Conservation (phyloP, 2,113 vertebrate genomes). For the Verasper variegatus region DNA sequence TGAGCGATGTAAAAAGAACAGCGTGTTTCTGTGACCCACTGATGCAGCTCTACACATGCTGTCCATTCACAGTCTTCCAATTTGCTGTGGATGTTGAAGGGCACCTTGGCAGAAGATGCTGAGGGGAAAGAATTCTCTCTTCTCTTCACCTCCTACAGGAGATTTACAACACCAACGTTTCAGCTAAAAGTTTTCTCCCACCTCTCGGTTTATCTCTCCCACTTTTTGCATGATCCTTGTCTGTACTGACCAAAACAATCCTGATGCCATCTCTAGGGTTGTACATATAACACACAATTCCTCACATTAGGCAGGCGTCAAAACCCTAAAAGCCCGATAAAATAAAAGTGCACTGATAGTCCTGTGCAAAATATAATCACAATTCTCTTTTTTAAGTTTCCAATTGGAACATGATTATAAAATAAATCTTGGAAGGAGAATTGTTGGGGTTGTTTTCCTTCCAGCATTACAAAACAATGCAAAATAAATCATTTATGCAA, state of each 20-base stretch:
- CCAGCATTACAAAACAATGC: no score
- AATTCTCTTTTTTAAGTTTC: neutral
- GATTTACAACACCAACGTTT: conserved; percentile 1
- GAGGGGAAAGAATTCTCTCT: neutral
- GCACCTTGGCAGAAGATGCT: conserved; percentile 2
- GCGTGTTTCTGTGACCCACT: neutral
- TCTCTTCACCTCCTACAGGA: conserved; percentile 12
- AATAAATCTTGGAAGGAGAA: neutral
- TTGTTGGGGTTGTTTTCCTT: neutral
- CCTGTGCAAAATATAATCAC: neutral
- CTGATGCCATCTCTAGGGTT: neutral
- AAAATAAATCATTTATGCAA: no score
- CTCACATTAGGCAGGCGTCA: conserved; percentile 3
- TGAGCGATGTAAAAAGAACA: neutral
- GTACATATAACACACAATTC: conserved; percentile 13
- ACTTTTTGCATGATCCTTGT: conserved; percentile 4
- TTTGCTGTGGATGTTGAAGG: conserved; percentile 7
- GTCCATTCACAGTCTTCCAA: conserved; percentile 8
- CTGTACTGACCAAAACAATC: neutral
- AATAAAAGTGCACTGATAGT: conserved; percentile 1
- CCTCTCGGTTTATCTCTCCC: neutral
- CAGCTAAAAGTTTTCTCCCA: neutral
- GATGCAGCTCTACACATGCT: neutral
- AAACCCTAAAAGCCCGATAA: conserved; percentile 10
- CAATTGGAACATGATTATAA: conserved; percentile 4